A percentile compares a stretch with the other conserved stretches of the same genome.
Evolutionary conservation across 2,113 vertebrate genomes (phyloP).

Genomic region (Cebus imitator): DNA sequence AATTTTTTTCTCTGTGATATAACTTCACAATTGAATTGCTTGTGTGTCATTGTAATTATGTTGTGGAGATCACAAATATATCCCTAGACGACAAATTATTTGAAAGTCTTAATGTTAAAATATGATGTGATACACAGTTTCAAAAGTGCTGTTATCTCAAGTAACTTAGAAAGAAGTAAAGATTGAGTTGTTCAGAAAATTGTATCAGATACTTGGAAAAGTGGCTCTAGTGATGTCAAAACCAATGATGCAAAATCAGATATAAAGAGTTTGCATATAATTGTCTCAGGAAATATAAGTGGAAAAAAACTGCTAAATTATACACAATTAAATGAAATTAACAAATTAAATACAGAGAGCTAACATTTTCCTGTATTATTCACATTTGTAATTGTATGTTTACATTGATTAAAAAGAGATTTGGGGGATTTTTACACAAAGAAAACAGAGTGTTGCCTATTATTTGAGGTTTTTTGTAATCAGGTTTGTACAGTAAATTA

Average conservation of each 20-base stretch:
- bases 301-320: not conserved
- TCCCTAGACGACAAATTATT: slow-evolving; percentile 1
- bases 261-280: not conserved
- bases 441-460: not conserved
- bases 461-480: not conserved
- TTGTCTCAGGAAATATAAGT: not conserved
- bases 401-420: not conserved
- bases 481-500: not conserved
- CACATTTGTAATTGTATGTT: not conserved
- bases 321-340: not conserved
- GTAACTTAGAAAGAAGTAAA: not conserved
- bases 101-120: slow-evolving; percentile 23
- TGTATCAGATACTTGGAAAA: not conserved
- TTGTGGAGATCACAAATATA: not conserved
- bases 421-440: not conserved
- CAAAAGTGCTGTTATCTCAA: not conserved
- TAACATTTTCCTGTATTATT: not conserved
- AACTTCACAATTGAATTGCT: slow-evolving; percentile 1
- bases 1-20: not conserved
- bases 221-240: not conserved
- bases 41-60: not conserved
- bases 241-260: not conserved
- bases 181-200: not conserved
- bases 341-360: not conserved
- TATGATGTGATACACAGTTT: not conserved